Percentiles rank a stretch among this genome's conserved stretches.
These are phyloP conservation scores for Sabellastarte sp. DNA, from an alignment of 2,888 invertebrate species.

Conservation along the genomic window DNA sequence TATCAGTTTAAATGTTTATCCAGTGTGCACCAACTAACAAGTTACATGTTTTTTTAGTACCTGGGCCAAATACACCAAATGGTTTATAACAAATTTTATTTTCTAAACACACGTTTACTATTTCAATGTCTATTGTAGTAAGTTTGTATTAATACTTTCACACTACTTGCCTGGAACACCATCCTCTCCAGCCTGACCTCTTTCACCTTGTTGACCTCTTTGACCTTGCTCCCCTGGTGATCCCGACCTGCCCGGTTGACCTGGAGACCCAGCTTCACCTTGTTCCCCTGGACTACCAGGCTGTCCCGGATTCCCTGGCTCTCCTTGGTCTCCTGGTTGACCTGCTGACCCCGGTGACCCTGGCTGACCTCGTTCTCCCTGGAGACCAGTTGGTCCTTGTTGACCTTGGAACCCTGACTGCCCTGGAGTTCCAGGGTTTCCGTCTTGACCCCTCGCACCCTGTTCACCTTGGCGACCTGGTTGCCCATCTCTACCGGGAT, in stretches of 20 bases:
- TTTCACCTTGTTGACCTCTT: slow-evolving; percentile 5
- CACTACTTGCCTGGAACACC: no score
- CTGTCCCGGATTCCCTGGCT: background rate
- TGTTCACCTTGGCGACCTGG: background rate
- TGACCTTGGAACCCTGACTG: background rate
- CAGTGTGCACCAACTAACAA: no score
- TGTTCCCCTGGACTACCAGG: no score
- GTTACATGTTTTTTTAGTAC: no score
- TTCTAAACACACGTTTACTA: no score
- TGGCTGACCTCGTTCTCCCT: slow-evolving; percentile 38
- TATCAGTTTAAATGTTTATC: no score
- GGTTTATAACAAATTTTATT: no score
- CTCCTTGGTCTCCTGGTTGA: slow-evolving; percentile 4
- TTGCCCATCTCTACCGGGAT: slow-evolving; percentile 12
- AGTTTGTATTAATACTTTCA: no score
- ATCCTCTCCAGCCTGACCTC: background rate
- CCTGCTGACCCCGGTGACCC: slow-evolving; percentile 28
- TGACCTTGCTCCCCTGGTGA: background rate
- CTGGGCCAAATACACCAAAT: no score
- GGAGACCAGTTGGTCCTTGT: slow-evolving; percentile 15
- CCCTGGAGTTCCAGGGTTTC: slow-evolving; percentile 5
- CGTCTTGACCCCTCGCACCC: slow-evolving; percentile 14
- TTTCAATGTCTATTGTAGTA: no score
- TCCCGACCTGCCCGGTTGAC: background rate
- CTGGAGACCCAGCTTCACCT: slow-evolving; percentile 14